A percentile compares a stretch with the other conserved stretches of the same genome.
Evolutionary conservation across 2,797 vertebrate species (phyloP).

Genomic region (Apodemus agrarius): DNA sequence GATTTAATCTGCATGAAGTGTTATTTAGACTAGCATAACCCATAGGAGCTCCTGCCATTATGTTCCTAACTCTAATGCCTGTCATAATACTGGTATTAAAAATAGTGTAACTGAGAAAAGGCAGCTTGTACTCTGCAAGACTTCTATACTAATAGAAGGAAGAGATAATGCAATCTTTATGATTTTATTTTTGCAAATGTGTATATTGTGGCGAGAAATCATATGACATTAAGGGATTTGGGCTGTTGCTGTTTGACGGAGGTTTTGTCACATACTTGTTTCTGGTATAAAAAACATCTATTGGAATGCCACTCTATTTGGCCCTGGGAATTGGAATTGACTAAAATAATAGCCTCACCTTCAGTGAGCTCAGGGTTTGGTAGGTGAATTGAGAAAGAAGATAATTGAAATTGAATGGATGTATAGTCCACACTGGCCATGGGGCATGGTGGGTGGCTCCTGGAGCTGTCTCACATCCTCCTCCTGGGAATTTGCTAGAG

Average conservation of each 20-base stretch:
- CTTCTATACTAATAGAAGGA: neutral
- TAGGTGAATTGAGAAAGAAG: neutral
- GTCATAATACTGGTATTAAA: neutral
- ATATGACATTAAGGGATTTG: neutral
- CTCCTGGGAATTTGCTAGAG: neutral
- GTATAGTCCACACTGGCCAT: neutral
- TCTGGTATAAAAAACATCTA: neutral
- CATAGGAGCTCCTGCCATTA: neutral
- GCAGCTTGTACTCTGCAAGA: neutral
- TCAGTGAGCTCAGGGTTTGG: neutral
- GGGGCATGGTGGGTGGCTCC: neutral
- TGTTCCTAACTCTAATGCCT: neutral
- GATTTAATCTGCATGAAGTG: neutral
- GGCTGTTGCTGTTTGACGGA: neutral
- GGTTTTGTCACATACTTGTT: neutral
- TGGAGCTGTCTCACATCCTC: neutral
- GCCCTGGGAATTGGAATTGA: neutral
- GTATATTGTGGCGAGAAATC: neutral
- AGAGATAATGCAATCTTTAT: neutral
- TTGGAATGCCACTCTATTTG: neutral
- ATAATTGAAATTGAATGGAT: neutral
- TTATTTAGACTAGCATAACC: neutral
- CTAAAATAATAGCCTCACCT: neutral
- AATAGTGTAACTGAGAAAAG: neutral
- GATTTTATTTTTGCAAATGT: constrained; percentile 31